Conservation (phyloP, 2,797 vertebrate species). For the Silurus lanzhouensis region DNA sequence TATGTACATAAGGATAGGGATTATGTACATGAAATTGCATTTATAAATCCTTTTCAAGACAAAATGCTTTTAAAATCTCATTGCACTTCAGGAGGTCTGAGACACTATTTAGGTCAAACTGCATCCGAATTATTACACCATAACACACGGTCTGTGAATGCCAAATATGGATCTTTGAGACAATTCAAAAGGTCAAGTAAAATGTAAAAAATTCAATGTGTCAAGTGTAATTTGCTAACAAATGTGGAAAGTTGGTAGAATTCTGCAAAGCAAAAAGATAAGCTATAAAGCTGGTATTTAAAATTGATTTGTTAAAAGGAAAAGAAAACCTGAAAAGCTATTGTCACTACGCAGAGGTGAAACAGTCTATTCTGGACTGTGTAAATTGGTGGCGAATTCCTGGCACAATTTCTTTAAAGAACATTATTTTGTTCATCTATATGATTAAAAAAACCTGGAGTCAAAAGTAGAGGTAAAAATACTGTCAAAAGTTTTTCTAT, state of each 20-base stretch:
- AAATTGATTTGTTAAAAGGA: neutral
- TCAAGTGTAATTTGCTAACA: neutral
- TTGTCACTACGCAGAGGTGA: neutral
- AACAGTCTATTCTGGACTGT: conserved; percentile 1
- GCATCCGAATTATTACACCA: neutral
- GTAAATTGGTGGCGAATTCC: neutral
- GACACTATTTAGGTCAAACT: conserved; percentile 1
- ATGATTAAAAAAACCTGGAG: neutral
- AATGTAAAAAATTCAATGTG: neutral
- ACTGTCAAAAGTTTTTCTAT: neutral
- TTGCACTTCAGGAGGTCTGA: neutral
- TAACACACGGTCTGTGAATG: neutral
- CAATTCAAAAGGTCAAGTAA: neutral
- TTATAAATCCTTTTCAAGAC: neutral
- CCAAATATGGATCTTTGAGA: neutral
- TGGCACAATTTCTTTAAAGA: neutral
- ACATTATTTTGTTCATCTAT: neutral
- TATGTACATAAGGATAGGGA: neutral
- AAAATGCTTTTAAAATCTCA: neutral
- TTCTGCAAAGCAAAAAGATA: neutral
- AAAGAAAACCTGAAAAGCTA: neutral
- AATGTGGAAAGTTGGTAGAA: neutral
- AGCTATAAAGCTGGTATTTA: neutral
- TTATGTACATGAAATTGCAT: neutral
- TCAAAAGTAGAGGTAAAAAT: neutral